Conservation (phyloP, 2,113 vertebrate genomes). For the Gavialis gangeticus region DNA sequence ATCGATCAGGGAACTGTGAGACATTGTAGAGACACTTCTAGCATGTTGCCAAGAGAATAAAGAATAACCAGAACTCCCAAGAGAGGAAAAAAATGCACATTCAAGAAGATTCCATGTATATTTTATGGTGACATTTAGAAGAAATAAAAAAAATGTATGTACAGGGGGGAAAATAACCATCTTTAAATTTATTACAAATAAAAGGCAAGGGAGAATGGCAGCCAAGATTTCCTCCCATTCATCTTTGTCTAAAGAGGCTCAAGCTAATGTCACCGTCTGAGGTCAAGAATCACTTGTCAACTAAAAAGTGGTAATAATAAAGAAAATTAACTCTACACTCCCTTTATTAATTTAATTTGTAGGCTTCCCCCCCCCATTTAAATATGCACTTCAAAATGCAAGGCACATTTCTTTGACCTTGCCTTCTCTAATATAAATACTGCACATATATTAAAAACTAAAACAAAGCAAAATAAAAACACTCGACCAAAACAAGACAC, state of each 20-base stretch:
- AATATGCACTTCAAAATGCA: conserved; percentile 46
- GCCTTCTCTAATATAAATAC: conserved; percentile 10
- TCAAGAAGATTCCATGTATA: not conserved
- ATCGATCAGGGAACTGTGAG: accelerated
- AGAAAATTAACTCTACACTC: conserved; percentile 61
- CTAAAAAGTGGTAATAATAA: conserved; percentile 60
- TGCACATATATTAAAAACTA: conserved; percentile 17
- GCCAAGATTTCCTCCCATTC: conserved; percentile 61
- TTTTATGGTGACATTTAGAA: not conserved
- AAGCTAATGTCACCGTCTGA: conserved; percentile 70
- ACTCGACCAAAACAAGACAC: conserved; percentile 65
- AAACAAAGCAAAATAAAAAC: conserved; percentile 52
- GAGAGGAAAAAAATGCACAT: not conserved
- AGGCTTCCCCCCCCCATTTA: conserved; percentile 13
- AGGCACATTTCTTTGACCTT: conserved; percentile 42
- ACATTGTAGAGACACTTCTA: not conserved
- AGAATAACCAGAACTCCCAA: not conserved
- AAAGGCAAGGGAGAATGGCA: conserved; percentile 61
- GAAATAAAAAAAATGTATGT: conserved; percentile 20
- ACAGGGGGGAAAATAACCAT: conserved; percentile 35
- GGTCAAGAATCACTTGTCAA: conserved; percentile 72
- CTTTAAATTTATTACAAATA: conserved; percentile 70
- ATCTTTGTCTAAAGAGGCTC: conserved; percentile 49
- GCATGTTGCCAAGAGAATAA: not conserved
- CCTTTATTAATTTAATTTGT: conserved; percentile 69